phyloP scores from a whole-genome alignment of 2,888 invertebrate genomes.

The Polyommatus iphigenia region DNA sequence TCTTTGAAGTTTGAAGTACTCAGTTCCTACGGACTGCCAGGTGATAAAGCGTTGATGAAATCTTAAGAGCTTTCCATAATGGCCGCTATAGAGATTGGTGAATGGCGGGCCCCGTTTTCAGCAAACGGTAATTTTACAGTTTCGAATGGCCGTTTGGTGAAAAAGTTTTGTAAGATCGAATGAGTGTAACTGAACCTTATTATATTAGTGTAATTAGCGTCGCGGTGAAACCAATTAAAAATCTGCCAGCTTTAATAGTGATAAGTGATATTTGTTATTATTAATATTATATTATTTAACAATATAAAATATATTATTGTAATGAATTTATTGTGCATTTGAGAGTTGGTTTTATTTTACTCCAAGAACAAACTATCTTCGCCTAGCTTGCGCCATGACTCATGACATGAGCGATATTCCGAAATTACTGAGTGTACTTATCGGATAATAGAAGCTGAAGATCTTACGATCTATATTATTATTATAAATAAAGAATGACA shows the following conservation, averaged over 20 bases:
- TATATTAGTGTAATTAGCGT: constrained; percentile 47
- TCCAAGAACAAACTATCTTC: background rate
- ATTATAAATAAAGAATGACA: too few relatives aligned
- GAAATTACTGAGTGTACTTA: background rate
- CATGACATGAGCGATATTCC: background rate
- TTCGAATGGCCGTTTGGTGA: too few relatives aligned
- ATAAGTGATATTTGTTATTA: constrained; percentile 63
- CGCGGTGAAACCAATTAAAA: constrained; percentile 65
- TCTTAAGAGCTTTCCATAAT: too few relatives aligned
- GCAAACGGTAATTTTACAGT: background rate
- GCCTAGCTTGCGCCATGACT: too few relatives aligned
- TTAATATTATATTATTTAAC: constrained; percentile 57
- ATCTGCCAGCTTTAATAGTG: constrained; percentile 77
- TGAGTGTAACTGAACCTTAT: constrained; percentile 16
- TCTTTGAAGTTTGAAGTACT: too few relatives aligned
- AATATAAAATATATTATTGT: constrained; percentile 63
- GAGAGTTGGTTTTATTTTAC: constrained; percentile 44
- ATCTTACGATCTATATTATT: too few relatives aligned
- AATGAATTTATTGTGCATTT: constrained; percentile 75
- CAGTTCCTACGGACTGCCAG: too few relatives aligned
- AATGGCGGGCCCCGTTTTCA: too few relatives aligned
- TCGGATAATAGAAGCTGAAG: background rate
- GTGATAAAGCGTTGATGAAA: too few relatives aligned
- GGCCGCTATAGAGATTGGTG: too few relatives aligned
- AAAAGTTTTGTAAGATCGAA: background rate